phyloP scores from a whole-genome alignment of 1,140 invertebrate genomes.

The Drosophila serrata region DNA sequence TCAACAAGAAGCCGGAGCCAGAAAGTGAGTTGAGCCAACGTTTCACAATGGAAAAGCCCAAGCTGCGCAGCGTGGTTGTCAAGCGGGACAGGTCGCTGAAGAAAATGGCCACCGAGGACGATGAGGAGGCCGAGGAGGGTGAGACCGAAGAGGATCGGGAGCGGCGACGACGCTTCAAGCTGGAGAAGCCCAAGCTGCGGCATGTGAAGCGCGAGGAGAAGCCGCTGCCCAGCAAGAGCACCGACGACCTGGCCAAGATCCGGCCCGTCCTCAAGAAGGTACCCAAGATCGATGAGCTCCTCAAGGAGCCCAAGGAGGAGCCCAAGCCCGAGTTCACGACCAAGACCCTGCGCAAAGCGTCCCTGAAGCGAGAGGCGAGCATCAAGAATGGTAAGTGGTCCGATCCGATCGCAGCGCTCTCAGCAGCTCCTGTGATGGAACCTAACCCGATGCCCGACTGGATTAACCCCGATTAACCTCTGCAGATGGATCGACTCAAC shows the following conservation, averaged over 20 bases:
- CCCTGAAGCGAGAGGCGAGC: slow-evolving; percentile 78
- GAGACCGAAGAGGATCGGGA: slow-evolving; percentile 82
- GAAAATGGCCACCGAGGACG: slow-evolving; percentile 74
- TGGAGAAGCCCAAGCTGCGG: slow-evolving; percentile 80
- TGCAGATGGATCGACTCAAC: slow-evolving; percentile 65
- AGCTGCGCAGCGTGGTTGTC: slow-evolving; percentile 77
- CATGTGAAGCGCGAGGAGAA: slow-evolving; percentile 83
- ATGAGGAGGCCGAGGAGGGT: slow-evolving; percentile 77
- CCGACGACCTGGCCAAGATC: slow-evolving; percentile 76
- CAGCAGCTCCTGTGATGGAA: slow-evolving; percentile 41
- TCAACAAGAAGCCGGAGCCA: slow-evolving; percentile 69
- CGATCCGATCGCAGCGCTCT: slow-evolving; percentile 10
- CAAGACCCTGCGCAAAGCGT: slow-evolving; percentile 81
- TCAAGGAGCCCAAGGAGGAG: slow-evolving; percentile 84
- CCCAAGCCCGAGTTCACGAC: slow-evolving; percentile 84
- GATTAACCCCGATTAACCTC: slow-evolving; percentile 72
- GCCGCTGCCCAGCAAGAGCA: slow-evolving; percentile 80
- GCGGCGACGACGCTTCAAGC: slow-evolving; percentile 72
- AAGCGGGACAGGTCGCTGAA: slow-evolving; percentile 82
- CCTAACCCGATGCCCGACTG: slow-evolving; percentile 49
- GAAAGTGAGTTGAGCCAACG: slow-evolving; percentile 83
- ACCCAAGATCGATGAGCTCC: slow-evolving; percentile 79
- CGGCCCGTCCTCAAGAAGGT: slow-evolving; percentile 82
- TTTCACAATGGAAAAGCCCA: slow-evolving; percentile 83
- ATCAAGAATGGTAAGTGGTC: slow-evolving; percentile 80